Base-by-base conservation (phyloP, 2,888 invertebrate genomes). In the Ichneumon xanthorius region DNA sequence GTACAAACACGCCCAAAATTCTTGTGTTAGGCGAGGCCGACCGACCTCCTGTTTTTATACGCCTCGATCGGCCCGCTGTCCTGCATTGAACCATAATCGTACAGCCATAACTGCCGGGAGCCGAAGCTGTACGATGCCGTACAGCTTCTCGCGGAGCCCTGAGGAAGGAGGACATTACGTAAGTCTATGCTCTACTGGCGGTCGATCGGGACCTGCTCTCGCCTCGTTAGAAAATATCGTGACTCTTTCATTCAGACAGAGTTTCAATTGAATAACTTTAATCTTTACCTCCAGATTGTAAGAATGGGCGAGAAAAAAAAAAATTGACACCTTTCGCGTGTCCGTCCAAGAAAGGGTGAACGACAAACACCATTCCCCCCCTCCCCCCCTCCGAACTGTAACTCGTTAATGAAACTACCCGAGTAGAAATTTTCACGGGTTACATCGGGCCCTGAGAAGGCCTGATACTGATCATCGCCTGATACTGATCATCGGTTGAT, bases 141-240 rank as follows among this genome's bases (percentile, higher is more conserved):
- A 50, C 58, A 6, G 26, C 22, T 48, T 70, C 78, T 45, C 58
- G n/a, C 58, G n/a, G 53, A 78, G 78, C 70, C 58, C 55, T 45
- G 77, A 58, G 45, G 37, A 78, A 68, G 70, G 70, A 45, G 78
- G 26, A 70, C 58, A 61, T 79, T 79, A 61, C 78, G 78, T 71
- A 79, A 79, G 48, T 61, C 26, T 37, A 4, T 71, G 33, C 78
- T 48, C 61, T 61, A 53, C 30, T 11, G 33, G 14, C 48, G 73
- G 26, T 45, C 40, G n/a, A 45, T 50, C 16, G 72, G 75, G 63
- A 76, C 75, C 75, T 76, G 78, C 78, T 79, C n/a, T 33, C 50
- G 70, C 48, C 48, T 79, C 70, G 68, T 79, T 79, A 79, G 67
- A 77, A 77, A 67, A 67, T 67, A 77, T 77, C 67, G 77, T 67